Conservation (phyloP, 2,113 vertebrate genomes). For the Typhlomys cinereus region DNA sequence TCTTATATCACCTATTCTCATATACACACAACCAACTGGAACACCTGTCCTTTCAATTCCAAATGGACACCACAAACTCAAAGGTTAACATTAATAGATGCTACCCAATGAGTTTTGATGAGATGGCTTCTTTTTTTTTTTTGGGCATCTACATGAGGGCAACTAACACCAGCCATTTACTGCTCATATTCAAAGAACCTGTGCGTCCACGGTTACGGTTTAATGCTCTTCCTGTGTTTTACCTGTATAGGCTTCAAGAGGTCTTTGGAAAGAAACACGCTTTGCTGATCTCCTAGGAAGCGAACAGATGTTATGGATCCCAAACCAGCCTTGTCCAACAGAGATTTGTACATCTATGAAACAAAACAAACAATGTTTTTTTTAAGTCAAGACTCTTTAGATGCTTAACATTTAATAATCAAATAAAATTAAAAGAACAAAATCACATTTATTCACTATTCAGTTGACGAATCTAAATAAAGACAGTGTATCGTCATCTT, state of each 20-base stretch:
- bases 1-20: background rate
- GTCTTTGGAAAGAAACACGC: conserved; percentile 85
- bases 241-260: conserved; percentile 87
- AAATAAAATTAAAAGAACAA: too few species aligned
- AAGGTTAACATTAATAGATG: background rate
- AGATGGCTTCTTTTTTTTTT: background rate
- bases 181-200: background rate
- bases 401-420: too few species aligned
- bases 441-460: too few species aligned
- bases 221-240: conserved; percentile 62
- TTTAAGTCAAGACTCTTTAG: too few species aligned
- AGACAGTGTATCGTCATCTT: background rate
- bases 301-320: conserved; percentile 85
- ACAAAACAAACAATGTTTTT: conserved; percentile 63
- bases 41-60: background rate
- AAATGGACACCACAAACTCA: background rate
- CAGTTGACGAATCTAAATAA: too few species aligned
- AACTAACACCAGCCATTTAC: background rate
- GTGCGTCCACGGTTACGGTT: background rate
- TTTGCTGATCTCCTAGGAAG: conserved; percentile 85
- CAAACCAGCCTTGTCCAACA: conserved; percentile 86
- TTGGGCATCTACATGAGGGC: background rate
- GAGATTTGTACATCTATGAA: conserved; percentile 84
- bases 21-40: background rate
- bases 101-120: background rate